These are phyloP conservation scores for Chlorodrepanis virens DNA, from an alignment of 2,113 vertebrate genomes.

Conservation along the genomic window DNA sequence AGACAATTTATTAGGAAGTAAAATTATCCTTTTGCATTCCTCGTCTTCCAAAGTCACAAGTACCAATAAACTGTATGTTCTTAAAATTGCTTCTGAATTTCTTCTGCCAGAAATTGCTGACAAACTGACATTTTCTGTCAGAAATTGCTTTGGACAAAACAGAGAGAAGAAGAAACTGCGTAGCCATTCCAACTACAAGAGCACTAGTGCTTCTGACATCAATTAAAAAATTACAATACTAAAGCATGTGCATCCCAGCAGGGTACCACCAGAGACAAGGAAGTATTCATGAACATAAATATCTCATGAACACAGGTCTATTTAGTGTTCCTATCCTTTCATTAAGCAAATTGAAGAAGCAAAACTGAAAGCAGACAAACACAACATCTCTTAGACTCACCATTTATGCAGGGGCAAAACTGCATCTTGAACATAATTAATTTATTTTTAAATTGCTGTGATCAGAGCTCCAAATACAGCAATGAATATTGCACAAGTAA, in stretches of 20 bases:
- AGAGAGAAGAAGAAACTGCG: neutral
- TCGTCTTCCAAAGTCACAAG: neutral
- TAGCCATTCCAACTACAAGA: neutral
- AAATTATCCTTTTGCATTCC: neutral
- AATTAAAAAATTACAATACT: neutral
- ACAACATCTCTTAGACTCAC: neutral
- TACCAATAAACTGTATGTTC: neutral
- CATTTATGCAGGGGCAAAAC: neutral
- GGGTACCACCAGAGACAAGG: neutral
- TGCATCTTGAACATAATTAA: neutral
- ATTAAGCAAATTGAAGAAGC: neutral
- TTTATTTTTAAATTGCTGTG: neutral
- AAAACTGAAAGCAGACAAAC: neutral
- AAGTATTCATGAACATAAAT: neutral
- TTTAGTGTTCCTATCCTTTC: neutral
- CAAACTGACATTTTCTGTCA: neutral
- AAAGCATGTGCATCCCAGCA: neutral
- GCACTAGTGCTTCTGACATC: neutral
- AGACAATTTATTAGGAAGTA: neutral
- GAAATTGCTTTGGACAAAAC: neutral
- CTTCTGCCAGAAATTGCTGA: neutral
- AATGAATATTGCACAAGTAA: neutral
- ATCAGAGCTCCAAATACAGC: neutral
- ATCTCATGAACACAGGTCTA: neutral
- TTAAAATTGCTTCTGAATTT: neutral